phyloP scores from a whole-genome alignment of 2,888 invertebrate genomes.

The Perizoma affinitatum region DNA sequence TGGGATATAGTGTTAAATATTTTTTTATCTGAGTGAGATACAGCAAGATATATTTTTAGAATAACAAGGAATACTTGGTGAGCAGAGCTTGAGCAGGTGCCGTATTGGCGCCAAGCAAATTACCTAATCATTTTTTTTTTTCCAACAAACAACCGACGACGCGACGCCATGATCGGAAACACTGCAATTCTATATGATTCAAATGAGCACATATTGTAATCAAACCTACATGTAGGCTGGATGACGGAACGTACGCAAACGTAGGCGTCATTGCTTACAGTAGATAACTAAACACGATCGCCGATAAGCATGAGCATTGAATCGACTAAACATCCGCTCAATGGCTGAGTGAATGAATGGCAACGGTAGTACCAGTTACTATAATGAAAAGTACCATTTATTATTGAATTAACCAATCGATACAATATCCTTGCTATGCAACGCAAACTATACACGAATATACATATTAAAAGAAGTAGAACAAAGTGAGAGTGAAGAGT shows the following conservation, averaged over 20 bases:
- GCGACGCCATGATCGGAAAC: not conserved
- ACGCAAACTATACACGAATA: too few species aligned
- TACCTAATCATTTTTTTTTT: not conserved
- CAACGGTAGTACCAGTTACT: conserved; percentile 14
- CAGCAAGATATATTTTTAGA: too few species aligned
- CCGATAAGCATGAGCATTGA: conserved; percentile 47
- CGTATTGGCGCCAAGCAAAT: conserved; percentile 1
- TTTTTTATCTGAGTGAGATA: too few species aligned
- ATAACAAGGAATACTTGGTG: too few species aligned
- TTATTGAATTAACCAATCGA: not conserved
- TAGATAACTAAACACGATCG: conserved; percentile 52
- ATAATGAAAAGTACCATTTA: conserved; percentile 4
- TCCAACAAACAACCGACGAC: not conserved
- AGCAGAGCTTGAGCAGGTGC: not conserved
- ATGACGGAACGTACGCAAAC: conserved; percentile 29
- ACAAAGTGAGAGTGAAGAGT: too few species aligned
- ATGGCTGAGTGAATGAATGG: conserved; percentile 31
- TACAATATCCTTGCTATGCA: too few species aligned
- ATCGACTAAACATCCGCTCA: conserved; percentile 54
- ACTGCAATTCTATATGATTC: conserved; percentile 2
- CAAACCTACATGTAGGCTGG: conserved; percentile 13
- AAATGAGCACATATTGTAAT: conserved; percentile 5
- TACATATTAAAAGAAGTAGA: too few species aligned
- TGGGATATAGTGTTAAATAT: too few species aligned
- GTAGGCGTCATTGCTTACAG: conserved; percentile 47